Conservation (phyloP, 2,888 invertebrate genomes). For the Drosophila niveifrons region DNA sequence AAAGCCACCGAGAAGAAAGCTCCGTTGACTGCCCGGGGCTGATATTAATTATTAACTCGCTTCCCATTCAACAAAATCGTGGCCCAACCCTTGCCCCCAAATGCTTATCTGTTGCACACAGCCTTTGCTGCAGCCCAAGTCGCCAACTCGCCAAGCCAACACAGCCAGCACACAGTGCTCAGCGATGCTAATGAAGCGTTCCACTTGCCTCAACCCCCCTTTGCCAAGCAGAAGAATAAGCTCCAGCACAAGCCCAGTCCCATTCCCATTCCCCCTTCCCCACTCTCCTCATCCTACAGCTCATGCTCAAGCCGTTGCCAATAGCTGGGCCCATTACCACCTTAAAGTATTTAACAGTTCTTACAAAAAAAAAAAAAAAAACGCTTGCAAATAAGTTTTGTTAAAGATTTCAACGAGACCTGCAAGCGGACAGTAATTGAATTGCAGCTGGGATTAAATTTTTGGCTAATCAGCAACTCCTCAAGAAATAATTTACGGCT, state of each 20-base stretch:
- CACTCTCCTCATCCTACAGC: neutral
- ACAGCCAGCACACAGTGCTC: conserved; percentile 35
- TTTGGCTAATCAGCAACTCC: neutral
- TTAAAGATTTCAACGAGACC: neutral
- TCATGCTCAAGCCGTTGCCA: neutral
- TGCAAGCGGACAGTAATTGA: neutral
- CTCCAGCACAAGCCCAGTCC: neutral
- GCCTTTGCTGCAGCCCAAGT: conserved; percentile 36
- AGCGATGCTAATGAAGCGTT: conserved; percentile 73
- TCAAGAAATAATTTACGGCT: too few species aligned
- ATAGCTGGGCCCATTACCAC: conserved; percentile 1
- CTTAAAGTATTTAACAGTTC: conserved; percentile 16
- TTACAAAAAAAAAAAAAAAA: conserved; percentile 4
- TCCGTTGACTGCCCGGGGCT: conserved; percentile 60
- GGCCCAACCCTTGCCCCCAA: conserved; percentile 20
- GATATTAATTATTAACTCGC: conserved; percentile 78
- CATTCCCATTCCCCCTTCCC: neutral
- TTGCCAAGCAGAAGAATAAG: neutral
- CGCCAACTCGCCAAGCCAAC: conserved; percentile 13
- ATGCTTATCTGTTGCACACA: conserved; percentile 76
- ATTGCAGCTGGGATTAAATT: neutral
- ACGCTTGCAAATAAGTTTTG: neutral
- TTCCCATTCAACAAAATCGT: conserved; percentile 57
- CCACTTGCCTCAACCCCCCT: conserved; percentile 20
- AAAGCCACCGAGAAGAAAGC: conserved; percentile 28